These are phyloP conservation scores for Dasyurus viverrinus DNA, from an alignment of 2,113 vertebrate genomes.

Conservation along the genomic window DNA sequence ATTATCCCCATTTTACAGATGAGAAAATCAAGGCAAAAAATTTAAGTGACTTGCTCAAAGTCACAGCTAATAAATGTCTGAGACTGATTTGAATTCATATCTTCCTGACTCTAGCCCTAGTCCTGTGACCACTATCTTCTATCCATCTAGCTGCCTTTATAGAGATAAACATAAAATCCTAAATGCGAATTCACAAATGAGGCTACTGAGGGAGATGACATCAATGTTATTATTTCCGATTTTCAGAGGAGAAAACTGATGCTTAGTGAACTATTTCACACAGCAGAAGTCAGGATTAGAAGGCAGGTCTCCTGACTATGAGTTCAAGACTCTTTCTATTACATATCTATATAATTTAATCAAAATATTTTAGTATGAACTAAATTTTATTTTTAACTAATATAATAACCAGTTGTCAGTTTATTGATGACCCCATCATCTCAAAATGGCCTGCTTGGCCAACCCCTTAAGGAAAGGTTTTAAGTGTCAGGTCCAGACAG, in stretches of 20 bases:
- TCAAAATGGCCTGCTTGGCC: background rate
- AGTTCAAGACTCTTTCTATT: constrained; percentile 7
- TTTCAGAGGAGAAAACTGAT: background rate
- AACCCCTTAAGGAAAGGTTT: background rate
- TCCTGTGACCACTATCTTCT: background rate
- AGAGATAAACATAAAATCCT: background rate
- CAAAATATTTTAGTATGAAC: background rate
- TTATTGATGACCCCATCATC: background rate
- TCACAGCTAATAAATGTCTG: background rate
- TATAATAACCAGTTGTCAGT: background rate
- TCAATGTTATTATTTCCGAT: background rate
- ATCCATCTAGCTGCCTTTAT: background rate
- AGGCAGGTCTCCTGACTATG: background rate
- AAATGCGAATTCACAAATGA: background rate
- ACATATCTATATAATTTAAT: background rate
- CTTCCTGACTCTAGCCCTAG: background rate
- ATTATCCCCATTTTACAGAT: background rate
- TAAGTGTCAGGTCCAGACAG: background rate
- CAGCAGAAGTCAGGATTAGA: background rate
- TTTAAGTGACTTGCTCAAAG: too few relatives aligned
- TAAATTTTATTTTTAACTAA: background rate
- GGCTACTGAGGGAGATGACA: background rate
- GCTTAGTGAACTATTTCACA: background rate
- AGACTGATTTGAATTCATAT: background rate
- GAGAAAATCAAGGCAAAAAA: background rate